These are phyloP conservation scores for Cydia pomonella DNA, from an alignment of 1,140 invertebrate species.

Conservation along the genomic window DNA sequence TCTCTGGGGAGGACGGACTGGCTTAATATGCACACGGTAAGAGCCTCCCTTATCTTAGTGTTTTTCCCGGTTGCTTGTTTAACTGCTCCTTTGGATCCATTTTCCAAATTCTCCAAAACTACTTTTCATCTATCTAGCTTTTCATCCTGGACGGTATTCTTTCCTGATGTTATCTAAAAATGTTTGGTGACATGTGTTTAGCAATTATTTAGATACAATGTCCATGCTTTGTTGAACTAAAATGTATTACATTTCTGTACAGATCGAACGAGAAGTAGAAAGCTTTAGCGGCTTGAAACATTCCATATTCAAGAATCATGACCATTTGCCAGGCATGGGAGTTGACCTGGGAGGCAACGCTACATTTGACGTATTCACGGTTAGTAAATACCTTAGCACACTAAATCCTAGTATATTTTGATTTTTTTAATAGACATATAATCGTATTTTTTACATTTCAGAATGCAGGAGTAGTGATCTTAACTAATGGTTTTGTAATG, in stretches of 20 bases:
- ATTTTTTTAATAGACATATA: constrained; percentile 56
- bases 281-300: constrained; percentile 69
- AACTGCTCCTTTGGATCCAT: no score
- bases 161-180: no score
- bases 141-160: constrained; percentile 9
- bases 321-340: constrained; percentile 59
- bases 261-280: constrained; percentile 76
- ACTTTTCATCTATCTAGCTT: no score
- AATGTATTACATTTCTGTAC: constrained; percentile 37
- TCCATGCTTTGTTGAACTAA: neutral
- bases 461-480: constrained; percentile 89
- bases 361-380: constrained; percentile 64
- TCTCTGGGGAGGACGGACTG: constrained; percentile 54
- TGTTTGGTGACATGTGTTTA: no score
- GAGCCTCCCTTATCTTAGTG: neutral
- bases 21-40: constrained; percentile 62
- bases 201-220: no score
- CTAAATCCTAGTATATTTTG: no score
- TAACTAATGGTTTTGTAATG: constrained; percentile 87
- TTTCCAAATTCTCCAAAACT: no score
- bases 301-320: constrained; percentile 72
- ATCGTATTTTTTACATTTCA: constrained; percentile 78
- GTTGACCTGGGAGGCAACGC: constrained; percentile 64
- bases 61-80: no score
- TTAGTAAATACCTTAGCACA: constrained; percentile 36